Evolutionary conservation across 2,888 invertebrate genomes (phyloP).

Genomic region (Pammene fasciana): DNA sequence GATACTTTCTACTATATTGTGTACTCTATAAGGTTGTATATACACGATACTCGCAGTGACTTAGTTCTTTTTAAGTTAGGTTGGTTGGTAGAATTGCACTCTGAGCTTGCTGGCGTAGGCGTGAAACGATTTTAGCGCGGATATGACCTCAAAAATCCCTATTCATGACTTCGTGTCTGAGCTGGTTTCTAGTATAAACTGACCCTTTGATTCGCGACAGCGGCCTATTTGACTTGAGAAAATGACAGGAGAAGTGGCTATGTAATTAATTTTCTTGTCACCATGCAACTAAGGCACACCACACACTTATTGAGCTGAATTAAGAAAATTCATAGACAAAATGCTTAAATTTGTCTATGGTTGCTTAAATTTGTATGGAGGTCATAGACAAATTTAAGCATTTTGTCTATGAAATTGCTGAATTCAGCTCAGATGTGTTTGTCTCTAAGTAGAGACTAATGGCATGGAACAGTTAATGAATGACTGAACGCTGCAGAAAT

Average conservation of each 20-base stretch:
- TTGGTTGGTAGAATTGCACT: conserved; percentile 4
- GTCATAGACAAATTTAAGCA: too few relatives aligned
- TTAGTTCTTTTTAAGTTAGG: conserved; percentile 7
- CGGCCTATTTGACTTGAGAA: neutral
- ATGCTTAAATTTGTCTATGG: too few relatives aligned
- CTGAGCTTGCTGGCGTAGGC: conserved; percentile 1
- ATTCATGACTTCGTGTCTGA: conserved; percentile 2
- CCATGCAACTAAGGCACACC: too few relatives aligned
- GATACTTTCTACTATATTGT: neutral
- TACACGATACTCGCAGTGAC: neutral
- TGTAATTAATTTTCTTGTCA: neutral
- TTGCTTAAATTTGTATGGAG: too few relatives aligned
- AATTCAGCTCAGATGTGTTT: too few relatives aligned
- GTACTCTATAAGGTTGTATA: conserved; percentile 1
- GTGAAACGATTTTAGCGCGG: conserved; percentile 6
- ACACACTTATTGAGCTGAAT: too few relatives aligned
- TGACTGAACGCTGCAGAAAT: too few relatives aligned
- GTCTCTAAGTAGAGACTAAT: too few relatives aligned
- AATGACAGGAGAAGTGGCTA: neutral
- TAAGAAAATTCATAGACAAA: too few relatives aligned
- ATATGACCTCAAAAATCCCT: conserved; percentile 3
- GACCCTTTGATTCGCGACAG: neutral
- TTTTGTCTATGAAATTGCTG: too few relatives aligned
- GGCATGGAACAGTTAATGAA: too few relatives aligned
- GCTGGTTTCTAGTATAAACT: neutral